Evolutionary conservation across 2,113 vertebrate genomes (phyloP).

Genomic region (Struthidea cinerea): DNA sequence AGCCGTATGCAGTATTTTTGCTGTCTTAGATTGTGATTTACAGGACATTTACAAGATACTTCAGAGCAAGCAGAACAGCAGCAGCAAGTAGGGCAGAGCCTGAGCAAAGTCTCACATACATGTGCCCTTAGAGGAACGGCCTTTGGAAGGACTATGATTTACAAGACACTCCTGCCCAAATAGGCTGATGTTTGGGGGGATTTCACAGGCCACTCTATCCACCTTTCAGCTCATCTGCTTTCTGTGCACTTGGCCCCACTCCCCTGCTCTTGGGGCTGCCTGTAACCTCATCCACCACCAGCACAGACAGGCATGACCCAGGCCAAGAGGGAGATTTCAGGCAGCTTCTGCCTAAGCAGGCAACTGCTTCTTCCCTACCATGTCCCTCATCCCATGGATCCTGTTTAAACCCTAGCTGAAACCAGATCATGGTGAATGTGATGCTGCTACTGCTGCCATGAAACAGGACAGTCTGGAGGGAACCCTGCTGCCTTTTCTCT

Average conservation of each 20-base stretch:
- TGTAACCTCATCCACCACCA: background rate
- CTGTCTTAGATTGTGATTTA: conserved; percentile 14
- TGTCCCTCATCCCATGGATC: rapidly evolving
- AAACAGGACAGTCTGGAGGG: background rate
- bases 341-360: background rate
- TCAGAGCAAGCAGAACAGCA: background rate
- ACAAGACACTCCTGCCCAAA: background rate
- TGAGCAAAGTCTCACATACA: background rate
- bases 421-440: background rate
- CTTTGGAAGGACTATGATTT: background rate
- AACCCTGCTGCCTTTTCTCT: background rate
- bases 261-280: background rate
- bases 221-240: background rate
- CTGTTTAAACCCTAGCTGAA: background rate
- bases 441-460: background rate
- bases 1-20: background rate
- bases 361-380: background rate
- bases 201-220: background rate
- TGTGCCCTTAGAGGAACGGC: background rate
- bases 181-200: rapidly evolving
- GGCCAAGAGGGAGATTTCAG: background rate
- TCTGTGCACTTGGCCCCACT: background rate
- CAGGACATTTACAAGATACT: background rate
- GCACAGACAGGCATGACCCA: background rate
- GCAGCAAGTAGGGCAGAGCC: background rate